Percentiles rank a stretch among this genome's conserved stretches.
These are phyloP conservation scores for Timema cristinae DNA, from an alignment of 2,888 invertebrate species.

Conservation along the genomic window DNA sequence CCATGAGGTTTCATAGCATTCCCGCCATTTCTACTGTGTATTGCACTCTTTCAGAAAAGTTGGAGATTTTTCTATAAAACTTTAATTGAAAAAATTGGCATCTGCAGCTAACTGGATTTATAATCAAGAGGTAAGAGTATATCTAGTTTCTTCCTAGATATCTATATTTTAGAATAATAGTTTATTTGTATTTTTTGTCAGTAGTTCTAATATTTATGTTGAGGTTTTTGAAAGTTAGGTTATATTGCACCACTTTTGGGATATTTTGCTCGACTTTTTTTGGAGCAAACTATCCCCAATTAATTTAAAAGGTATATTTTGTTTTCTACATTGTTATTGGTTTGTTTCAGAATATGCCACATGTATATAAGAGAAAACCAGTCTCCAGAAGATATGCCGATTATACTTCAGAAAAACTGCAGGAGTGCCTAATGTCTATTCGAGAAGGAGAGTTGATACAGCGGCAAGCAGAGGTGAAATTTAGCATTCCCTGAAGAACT, in stretches of 20 bases:
- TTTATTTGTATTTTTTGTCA: too few species aligned
- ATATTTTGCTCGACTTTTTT: too few species aligned
- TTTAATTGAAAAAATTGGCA: too few species aligned
- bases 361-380: not conserved
- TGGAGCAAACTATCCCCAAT: slow-evolving; percentile 3
- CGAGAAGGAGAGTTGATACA: not conserved
- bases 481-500: slow-evolving; percentile 9
- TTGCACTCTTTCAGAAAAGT: too few species aligned
- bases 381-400: not conserved
- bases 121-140: too few species aligned
- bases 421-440: not conserved
- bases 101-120: too few species aligned
- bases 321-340: not conserved
- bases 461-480: slow-evolving; percentile 12
- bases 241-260: not conserved
- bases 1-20: too few species aligned
- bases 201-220: too few species aligned
- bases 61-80: too few species aligned
- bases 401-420: not conserved
- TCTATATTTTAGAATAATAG: too few species aligned
- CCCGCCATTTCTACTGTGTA: too few species aligned
- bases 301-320: not conserved
- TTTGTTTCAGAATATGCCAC: slow-evolving; percentile 5
- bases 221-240: not conserved
- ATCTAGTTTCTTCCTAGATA: too few species aligned